Base-by-base conservation (phyloP, 1,140 invertebrate genomes). In the Drosophila tsacasi region DNA sequence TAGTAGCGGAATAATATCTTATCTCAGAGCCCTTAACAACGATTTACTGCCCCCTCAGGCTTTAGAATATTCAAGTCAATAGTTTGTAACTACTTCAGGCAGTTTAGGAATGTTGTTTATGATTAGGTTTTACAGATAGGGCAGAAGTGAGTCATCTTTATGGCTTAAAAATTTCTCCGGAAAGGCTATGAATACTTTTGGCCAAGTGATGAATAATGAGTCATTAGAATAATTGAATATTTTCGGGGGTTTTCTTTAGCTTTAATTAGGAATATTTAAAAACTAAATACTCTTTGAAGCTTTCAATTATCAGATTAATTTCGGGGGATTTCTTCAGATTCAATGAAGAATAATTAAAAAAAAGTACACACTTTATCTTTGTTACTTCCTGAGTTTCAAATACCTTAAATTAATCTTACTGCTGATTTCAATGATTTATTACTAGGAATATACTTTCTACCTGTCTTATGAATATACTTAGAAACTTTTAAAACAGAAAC, bases 1-100 rank as follows among this genome's bases (percentile, higher is more conserved):
- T 42, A 30, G 57, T 69, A 69, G 67, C 67, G 67, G 54, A 73
- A 72, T 35, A 52, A 23, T 50, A 61, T 73, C 67, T 73, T 61
- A 73, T 52, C 71, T 55, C 35, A 50, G 35, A 25, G 32, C 64
- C 25, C 60, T 49, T 49, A 35, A 21, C 27, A n/a, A 52, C 42
- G 10, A 49, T 64, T 67, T 32, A 67, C 39, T 25, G 35, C 19
- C 21, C 8, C 21, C 54, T 10, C 13, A 17, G 40, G 25, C 35
- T 5, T n/a, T 30, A 27, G 21, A 17, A 19, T 17, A 23, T 7
- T 10, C 30, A 23, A 55, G 52, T 21, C 9, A 35, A 9, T 15
- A 54, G n/a, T 21, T 35, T 35, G 12, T 57, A 57, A 57, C 54
- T 55, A 55, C 52, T 57, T 57, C 54, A 39, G 35, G 35, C 21